These are phyloP conservation scores for Oscheius onirici DNA, from an alignment of 2,888 invertebrate species.

Conservation along the genomic window DNA sequence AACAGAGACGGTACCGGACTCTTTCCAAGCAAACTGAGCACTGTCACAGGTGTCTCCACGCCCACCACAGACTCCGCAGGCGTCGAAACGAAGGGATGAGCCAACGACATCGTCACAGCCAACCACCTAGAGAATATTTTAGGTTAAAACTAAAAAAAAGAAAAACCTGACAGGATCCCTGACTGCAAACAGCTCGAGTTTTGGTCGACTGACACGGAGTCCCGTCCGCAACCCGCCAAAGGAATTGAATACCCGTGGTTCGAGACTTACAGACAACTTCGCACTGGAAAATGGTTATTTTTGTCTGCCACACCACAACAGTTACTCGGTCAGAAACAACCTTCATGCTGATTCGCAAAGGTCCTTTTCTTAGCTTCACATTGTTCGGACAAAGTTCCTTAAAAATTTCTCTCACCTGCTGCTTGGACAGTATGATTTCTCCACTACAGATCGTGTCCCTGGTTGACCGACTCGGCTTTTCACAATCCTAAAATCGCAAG, in stretches of 20 bases:
- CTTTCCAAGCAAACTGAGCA: constrained; percentile 87
- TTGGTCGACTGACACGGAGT: constrained; percentile 51
- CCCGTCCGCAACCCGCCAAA: constrained; percentile 56
- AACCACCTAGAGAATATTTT: constrained; percentile 72
- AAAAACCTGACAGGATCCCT: constrained; percentile 44
- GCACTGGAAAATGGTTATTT: constrained; percentile 41
- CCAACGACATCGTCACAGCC: constrained; percentile 76
- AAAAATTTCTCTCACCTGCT: constrained; percentile 37
- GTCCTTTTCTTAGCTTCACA: neutral
- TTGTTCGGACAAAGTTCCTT: neutral
- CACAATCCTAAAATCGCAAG: constrained; percentile 41
- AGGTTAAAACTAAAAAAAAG: neutral
- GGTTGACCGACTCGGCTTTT: constrained; percentile 40
- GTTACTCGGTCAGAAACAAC: no score
- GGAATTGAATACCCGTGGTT: constrained; percentile 40
- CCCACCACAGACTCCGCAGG: constrained; percentile 76
- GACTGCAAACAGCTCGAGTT: constrained; percentile 55
- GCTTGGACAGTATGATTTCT: constrained; percentile 47
- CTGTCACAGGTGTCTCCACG: constrained; percentile 80
- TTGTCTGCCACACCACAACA: no score
- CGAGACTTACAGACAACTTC: constrained; percentile 56
- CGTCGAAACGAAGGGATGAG: constrained; percentile 73
- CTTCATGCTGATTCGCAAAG: no score
- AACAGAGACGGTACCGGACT: constrained; percentile 71
- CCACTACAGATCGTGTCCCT: constrained; percentile 54